These are phyloP conservation scores for Athalia circularis DNA, from an alignment of 2,888 invertebrate species.

Conservation along the genomic window DNA sequence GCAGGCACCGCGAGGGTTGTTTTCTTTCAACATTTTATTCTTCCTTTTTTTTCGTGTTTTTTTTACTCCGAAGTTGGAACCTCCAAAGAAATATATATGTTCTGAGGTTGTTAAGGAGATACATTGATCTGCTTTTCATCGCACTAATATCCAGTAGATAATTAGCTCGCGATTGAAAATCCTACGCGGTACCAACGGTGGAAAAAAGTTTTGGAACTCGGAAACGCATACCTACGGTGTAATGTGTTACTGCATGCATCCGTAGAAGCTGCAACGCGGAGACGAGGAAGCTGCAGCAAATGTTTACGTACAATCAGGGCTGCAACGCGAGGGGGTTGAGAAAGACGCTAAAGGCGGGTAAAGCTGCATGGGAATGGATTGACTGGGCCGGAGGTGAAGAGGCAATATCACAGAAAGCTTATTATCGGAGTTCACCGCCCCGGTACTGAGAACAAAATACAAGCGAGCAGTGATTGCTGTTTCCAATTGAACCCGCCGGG, in stretches of 20 bases:
- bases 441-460: slow-evolving; percentile 72
- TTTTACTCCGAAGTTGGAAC: background rate
- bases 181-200: background rate
- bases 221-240: too few relatives aligned
- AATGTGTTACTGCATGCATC: background rate
- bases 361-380: slow-evolving; percentile 3
- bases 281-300: too few relatives aligned
- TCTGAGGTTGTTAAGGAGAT: slow-evolving; percentile 11
- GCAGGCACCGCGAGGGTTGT: slow-evolving; percentile 11
- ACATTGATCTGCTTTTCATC: background rate
- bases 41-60: background rate
- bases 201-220: too few relatives aligned
- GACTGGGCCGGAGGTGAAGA: slow-evolving; percentile 65
- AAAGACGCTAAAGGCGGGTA: background rate
- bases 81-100: slow-evolving; percentile 1
- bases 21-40: background rate
- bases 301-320: too few relatives aligned
- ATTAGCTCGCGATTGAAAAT: background rate
- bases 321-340: background rate
- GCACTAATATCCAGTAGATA: background rate
- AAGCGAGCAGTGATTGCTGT: slow-evolving; percentile 74
- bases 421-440: slow-evolving; percentile 73
- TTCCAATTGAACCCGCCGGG: slow-evolving; percentile 72
- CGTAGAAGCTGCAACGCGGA: background rate
- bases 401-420: slow-evolving; percentile 75